These are phyloP conservation scores for Melanocharis versteri DNA, from an alignment of 2,113 vertebrate genomes.

Conservation along the genomic window DNA sequence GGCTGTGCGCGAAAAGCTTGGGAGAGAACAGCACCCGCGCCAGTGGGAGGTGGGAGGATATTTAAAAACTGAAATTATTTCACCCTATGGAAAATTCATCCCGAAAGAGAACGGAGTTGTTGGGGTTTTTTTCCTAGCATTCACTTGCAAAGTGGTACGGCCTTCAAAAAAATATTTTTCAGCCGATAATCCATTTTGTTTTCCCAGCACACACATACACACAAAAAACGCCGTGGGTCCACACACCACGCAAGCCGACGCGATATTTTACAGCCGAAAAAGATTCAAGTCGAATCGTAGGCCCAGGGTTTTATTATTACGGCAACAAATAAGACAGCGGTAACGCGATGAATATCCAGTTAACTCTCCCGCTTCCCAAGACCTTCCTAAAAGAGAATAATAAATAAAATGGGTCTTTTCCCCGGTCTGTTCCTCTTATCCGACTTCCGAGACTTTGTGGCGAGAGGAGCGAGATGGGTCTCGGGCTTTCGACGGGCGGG, in stretches of 20 bases:
- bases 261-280: not conserved
- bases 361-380: not conserved
- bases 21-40: not conserved
- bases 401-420: not conserved
- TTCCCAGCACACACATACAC: not conserved
- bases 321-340: not conserved
- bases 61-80: not conserved
- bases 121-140: not conserved
- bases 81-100: not conserved
- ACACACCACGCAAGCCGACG: not conserved
- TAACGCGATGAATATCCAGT: not conserved
- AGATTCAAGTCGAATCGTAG: conserved; percentile 9
- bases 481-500: not conserved
- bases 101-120: not conserved
- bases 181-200: not conserved
- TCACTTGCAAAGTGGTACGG: not conserved
- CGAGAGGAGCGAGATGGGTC: not conserved
- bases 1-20: not conserved
- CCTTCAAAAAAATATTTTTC: not conserved
- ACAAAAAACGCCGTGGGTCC: not conserved
- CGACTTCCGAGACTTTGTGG: not conserved
- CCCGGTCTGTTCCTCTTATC: not conserved
- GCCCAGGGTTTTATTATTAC: conserved; percentile 41
- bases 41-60: not conserved
- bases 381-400: not conserved